Percentiles rank a stretch among this genome's conserved stretches.
Evolutionary conservation across 2,113 vertebrate species (phyloP).

Genomic region (Lepisosteus osseus): DNA sequence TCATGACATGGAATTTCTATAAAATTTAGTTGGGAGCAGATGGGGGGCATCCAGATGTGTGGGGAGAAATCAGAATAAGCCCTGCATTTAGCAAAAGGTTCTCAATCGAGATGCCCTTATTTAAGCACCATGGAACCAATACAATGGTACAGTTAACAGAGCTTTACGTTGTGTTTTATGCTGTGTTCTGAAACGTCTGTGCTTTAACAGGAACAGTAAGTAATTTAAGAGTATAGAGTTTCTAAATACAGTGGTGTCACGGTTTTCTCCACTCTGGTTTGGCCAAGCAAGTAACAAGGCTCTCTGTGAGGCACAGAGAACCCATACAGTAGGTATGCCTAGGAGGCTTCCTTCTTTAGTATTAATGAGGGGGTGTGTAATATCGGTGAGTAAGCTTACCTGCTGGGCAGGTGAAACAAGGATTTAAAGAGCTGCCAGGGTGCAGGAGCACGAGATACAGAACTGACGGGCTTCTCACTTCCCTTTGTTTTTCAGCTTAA

Average conservation of each 20-base stretch:
- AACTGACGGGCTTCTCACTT: constrained; percentile 51
- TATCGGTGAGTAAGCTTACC: constrained; percentile 40
- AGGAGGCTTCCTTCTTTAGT: neutral
- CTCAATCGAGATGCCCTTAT: no score
- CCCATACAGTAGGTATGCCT: neutral
- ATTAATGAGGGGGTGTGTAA: constrained; percentile 54
- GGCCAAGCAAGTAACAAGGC: neutral
- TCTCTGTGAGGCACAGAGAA: no score
- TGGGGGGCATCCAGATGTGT: no score
- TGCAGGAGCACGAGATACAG: constrained; percentile 28
- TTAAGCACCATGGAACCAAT: no score
- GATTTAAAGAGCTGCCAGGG: constrained; percentile 30
- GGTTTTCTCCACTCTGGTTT: neutral
- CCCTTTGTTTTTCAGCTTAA: constrained; percentile 78
- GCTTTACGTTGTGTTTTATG: no score
- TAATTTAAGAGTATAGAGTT: neutral
- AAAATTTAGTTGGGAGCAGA: neutral
- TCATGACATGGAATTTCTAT: neutral
- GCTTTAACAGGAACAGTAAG: neutral
- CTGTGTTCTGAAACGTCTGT: no score
- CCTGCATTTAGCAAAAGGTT: no score
- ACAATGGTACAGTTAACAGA: no score
- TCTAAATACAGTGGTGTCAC: no score
- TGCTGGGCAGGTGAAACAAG: constrained; percentile 45
- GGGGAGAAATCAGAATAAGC: neutral